These are phyloP conservation scores for Pachydiplax longipennis DNA, from an alignment of 2,888 invertebrate species.

Conservation along the genomic window DNA sequence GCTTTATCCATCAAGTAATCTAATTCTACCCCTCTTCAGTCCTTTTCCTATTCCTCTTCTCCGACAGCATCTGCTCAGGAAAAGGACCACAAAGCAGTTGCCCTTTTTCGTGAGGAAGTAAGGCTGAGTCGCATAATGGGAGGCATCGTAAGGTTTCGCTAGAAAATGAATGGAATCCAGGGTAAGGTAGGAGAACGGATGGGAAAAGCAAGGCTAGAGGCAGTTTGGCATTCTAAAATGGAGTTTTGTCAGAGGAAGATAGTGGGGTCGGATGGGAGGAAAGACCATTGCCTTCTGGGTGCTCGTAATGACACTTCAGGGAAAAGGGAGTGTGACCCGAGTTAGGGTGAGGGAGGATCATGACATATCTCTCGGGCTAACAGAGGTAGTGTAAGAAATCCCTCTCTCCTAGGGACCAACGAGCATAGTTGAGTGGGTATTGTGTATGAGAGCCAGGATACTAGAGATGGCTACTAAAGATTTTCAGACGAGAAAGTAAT, in stretches of 20 bases:
- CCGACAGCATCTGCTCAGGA: too few relatives aligned
- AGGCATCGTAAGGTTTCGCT: neutral
- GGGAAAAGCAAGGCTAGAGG: neutral
- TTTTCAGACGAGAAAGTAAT: too few relatives aligned
- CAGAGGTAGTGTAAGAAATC: neutral
- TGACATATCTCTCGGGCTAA: neutral
- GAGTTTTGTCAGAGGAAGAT: neutral
- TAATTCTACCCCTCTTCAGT: too few relatives aligned
- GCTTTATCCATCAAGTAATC: too few relatives aligned
- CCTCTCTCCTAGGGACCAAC: neutral
- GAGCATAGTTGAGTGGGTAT: neutral
- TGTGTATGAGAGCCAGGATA: neutral
- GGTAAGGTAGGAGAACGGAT: neutral
- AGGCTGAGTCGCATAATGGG: neutral
- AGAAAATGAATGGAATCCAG: neutral
- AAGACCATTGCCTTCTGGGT: neutral
- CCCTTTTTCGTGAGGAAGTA: neutral
- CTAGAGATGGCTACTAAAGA: too few relatives aligned
- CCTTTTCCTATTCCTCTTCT: too few relatives aligned
- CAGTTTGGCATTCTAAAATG: neutral
- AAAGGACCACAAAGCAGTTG: neutral
- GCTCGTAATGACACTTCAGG: neutral
- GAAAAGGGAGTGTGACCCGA: neutral
- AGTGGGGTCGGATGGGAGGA: neutral
- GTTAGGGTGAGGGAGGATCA: neutral